A percentile compares a stretch with the other conserved stretches of the same genome.
Conservation (phyloP, 2,888 invertebrate species). For the Drosophila mulleri region DNA sequence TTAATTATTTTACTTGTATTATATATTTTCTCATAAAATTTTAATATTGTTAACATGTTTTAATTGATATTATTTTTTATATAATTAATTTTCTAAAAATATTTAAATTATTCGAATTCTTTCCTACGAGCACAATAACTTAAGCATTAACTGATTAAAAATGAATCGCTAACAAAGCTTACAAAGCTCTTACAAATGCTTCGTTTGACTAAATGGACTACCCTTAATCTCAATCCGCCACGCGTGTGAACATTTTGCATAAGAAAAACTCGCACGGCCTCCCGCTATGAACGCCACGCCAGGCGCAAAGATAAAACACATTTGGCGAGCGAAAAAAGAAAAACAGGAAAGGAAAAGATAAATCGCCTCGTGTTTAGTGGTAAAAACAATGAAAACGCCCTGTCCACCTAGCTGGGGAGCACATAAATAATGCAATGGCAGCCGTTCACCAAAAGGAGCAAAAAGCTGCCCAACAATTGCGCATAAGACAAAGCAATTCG, state of each 20-base stretch:
- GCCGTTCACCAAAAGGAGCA: constrained; percentile 39
- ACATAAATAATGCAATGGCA: constrained; percentile 74
- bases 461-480: constrained; percentile 47
- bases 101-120: neutral
- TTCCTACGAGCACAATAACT: neutral
- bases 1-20: no score
- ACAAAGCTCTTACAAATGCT: constrained; percentile 7
- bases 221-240: constrained; percentile 47
- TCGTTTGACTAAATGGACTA: constrained; percentile 29
- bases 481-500: constrained; percentile 59
- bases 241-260: constrained; percentile 59
- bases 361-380: constrained; percentile 63
- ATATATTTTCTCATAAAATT: no score
- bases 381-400: constrained; percentile 64
- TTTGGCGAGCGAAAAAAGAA: constrained; percentile 24
- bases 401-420: constrained; percentile 49
- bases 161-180: constrained; percentile 8
- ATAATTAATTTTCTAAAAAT: neutral
- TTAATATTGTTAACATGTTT: no score
- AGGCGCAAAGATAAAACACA: constrained; percentile 31
- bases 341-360: constrained; percentile 46
- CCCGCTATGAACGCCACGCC: constrained; percentile 8
- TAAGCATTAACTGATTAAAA: constrained; percentile 39
- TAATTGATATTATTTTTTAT: no score
- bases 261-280: constrained; percentile 27